Evolutionary conservation across 2,888 invertebrate species (phyloP).

Genomic region (Furcula furcula): DNA sequence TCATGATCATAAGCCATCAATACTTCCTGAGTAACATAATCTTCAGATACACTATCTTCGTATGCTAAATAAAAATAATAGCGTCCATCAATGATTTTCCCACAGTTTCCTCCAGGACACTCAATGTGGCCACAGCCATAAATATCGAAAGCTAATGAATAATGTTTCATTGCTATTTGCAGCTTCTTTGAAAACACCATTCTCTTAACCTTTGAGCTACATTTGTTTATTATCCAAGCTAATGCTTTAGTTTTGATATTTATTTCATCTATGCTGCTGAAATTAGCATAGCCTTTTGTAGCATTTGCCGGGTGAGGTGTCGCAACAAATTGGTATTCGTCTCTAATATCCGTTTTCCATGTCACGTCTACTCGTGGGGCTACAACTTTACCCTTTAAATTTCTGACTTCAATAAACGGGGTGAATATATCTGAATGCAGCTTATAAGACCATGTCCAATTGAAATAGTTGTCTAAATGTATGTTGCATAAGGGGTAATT

Average conservation of each 20-base stretch:
- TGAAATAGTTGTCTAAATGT: conserved; percentile 53
- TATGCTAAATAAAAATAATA: conserved; percentile 63
- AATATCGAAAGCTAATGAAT: conserved; percentile 65
- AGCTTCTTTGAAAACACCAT: conserved; percentile 48
- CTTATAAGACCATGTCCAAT: conserved; percentile 69
- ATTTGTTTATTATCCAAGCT: conserved; percentile 41
- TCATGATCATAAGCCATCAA: conserved; percentile 75
- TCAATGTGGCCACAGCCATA: conserved; percentile 52
- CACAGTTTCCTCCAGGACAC: conserved; percentile 46
- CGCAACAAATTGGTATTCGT: neutral
- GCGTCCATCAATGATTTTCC: conserved; percentile 37
- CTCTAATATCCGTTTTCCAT: conserved; percentile 24
- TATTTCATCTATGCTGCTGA: conserved; percentile 2
- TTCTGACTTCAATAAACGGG: conserved; percentile 54
- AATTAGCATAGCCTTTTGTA: neutral
- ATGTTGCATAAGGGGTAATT: conserved; percentile 44
- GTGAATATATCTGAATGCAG: conserved; percentile 55
- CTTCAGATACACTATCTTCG: conserved; percentile 48
- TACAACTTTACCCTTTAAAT: conserved; percentile 37
- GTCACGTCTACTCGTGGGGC: conserved; percentile 38
- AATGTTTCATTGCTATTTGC: conserved; percentile 54
- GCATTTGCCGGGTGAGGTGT: neutral
- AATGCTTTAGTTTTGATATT: conserved; percentile 35
- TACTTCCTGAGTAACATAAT: conserved; percentile 62
- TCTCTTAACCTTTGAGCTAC: conserved; percentile 26